These are phyloP conservation scores for Atopsyche davidsoni DNA, from an alignment of 1,140 invertebrate genomes.

Conservation along the genomic window DNA sequence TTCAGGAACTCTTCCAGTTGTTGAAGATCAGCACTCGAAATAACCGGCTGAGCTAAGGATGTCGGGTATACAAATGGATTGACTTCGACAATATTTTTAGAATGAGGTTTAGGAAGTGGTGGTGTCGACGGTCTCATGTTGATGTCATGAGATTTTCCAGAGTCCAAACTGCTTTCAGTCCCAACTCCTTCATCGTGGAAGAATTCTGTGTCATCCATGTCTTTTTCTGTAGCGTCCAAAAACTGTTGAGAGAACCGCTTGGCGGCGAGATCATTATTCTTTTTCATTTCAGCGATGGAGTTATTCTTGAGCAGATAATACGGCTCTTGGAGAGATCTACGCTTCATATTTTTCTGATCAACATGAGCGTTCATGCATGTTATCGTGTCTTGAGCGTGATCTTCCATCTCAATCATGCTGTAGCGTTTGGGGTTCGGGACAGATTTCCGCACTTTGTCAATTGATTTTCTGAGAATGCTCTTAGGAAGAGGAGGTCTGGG, in stretches of 20 bases:
- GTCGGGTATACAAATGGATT: constrained; percentile 32
- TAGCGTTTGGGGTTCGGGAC: constrained; percentile 60
- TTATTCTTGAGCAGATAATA: constrained; percentile 60
- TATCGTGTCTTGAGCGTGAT: constrained; percentile 47
- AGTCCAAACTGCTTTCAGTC: constrained; percentile 48
- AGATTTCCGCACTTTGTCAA: constrained; percentile 50
- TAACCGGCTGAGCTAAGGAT: constrained; percentile 33
- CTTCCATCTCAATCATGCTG: constrained; percentile 73
- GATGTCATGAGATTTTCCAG: constrained; percentile 49
- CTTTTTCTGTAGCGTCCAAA: constrained; percentile 45
- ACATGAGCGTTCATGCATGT: constrained; percentile 45
- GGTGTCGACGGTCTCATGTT: constrained; percentile 47
- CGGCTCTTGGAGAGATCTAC: constrained; percentile 65
- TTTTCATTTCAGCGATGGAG: constrained; percentile 49
- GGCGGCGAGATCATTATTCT: constrained; percentile 56
- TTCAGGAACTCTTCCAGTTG: constrained; percentile 69
- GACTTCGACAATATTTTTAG: constrained; percentile 34
- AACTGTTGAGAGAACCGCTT: constrained; percentile 48
- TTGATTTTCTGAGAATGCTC: constrained; percentile 61
- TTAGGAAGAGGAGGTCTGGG: constrained; percentile 64
- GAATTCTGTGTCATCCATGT: constrained; percentile 47
- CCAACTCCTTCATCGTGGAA: constrained; percentile 48
- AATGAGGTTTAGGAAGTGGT: constrained; percentile 43
- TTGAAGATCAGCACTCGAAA: constrained; percentile 58
- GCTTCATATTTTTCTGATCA: constrained; percentile 54